These are phyloP conservation scores for Rhopalosiphum nymphaeae DNA, from an alignment of 2,888 invertebrate species.

Conservation along the genomic window DNA sequence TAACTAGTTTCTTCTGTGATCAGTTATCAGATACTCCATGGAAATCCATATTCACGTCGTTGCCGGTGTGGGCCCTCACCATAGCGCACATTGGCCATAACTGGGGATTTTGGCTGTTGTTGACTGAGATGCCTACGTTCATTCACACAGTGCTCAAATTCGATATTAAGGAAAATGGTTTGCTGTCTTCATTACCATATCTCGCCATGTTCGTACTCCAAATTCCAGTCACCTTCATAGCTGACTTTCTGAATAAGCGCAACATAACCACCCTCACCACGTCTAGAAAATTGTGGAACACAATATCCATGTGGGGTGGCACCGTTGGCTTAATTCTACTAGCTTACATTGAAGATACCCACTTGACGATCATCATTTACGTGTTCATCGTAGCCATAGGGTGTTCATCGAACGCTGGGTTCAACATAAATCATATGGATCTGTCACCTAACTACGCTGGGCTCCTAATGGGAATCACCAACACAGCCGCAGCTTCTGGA, in stretches of 20 bases:
- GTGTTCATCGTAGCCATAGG: slow-evolving; percentile 72
- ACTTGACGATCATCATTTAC: slow-evolving; percentile 62
- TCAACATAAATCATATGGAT: slow-evolving; percentile 82
- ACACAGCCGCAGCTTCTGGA: slow-evolving; percentile 81
- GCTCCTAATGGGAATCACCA: slow-evolving; percentile 87
- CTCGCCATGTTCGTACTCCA: slow-evolving; percentile 80
- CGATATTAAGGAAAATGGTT: slow-evolving; percentile 79
- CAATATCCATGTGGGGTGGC: slow-evolving; percentile 70
- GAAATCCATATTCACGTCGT: slow-evolving; percentile 76
- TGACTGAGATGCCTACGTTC: slow-evolving; percentile 86
- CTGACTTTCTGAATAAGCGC: slow-evolving; percentile 76
- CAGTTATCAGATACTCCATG: slow-evolving; percentile 74
- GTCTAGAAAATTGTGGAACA: slow-evolving; percentile 78
- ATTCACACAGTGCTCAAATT: slow-evolving; percentile 81
- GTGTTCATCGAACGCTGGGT: slow-evolving; percentile 80
- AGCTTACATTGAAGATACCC: slow-evolving; percentile 64
- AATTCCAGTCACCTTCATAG: slow-evolving; percentile 78
- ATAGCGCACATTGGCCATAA: slow-evolving; percentile 81
- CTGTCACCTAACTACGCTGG: slow-evolving; percentile 87
- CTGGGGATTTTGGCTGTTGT: slow-evolving; percentile 87
- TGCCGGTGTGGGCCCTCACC: slow-evolving; percentile 80
- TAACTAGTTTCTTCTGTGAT: background rate
- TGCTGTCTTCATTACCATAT: slow-evolving; percentile 80
- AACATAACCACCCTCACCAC: slow-evolving; percentile 73
- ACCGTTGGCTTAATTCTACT: slow-evolving; percentile 62